Evolutionary conservation across 2,113 vertebrate species (phyloP).

Genomic region (Ceyx melanurus): DNA sequence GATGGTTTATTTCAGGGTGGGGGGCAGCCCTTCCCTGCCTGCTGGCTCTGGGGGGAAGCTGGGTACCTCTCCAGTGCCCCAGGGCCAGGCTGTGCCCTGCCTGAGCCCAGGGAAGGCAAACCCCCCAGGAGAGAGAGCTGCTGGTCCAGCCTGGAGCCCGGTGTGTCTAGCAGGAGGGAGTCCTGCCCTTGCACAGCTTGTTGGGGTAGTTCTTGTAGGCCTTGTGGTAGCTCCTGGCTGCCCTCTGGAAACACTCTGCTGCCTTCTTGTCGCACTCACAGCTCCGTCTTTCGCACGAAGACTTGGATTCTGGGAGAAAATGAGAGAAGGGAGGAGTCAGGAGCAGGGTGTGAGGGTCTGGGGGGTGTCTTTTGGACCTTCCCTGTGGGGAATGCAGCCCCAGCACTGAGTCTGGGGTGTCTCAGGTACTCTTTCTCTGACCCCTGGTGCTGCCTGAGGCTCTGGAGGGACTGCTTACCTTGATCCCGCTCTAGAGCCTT

Average conservation of each 20-base stretch:
- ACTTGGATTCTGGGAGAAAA: neutral
- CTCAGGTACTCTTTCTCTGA: neutral
- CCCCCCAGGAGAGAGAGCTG: fast-evolving
- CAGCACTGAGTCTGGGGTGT: neutral
- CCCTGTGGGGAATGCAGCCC: fast-evolving
- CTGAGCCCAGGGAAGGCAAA: neutral
- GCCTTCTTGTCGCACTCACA: conserved; percentile 43
- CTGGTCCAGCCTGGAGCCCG: neutral
- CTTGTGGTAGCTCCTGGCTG: neutral
- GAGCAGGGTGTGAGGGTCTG: fast-evolving
- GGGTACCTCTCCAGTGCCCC: fast-evolving
- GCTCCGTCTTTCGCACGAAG: fast-evolving
- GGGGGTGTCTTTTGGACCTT: fast-evolving
- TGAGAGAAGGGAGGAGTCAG: neutral
- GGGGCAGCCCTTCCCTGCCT: neutral
- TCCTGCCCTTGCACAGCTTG: neutral
- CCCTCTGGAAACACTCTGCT: conserved; percentile 32
- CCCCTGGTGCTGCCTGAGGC: neutral
- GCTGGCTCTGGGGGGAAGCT: fast-evolving
- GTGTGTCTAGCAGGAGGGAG: conserved; percentile 23
- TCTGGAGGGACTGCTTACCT: fast-evolving
- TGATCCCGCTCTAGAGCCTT: fast-evolving
- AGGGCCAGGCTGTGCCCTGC: fast-evolving
- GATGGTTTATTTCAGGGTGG: fast-evolving
- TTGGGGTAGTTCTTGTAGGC: conserved; percentile 22